phyloP scores from a whole-genome alignment of 2,113 vertebrate species.

The Sphaerodactylus townsendi region DNA sequence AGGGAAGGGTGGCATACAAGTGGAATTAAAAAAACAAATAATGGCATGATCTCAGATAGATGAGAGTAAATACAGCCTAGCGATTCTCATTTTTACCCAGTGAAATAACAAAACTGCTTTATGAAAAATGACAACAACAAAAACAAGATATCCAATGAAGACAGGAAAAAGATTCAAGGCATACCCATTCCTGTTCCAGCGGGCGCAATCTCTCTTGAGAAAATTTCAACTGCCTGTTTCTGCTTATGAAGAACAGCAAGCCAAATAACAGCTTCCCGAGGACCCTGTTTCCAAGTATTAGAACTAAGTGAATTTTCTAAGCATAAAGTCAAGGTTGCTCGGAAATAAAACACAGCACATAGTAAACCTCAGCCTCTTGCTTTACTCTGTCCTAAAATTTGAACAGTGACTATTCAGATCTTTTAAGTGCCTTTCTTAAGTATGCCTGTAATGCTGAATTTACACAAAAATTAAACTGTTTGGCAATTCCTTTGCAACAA shows the following conservation, averaged over 20 bases:
- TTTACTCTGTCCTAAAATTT: too few relatives aligned
- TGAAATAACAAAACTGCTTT: not conserved
- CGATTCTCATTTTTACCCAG: not conserved
- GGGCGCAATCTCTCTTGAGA: conserved; percentile 82
- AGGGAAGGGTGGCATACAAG: too few relatives aligned
- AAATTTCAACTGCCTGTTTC: conserved; percentile 84
- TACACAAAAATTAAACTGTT: too few relatives aligned
- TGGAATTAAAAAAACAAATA: too few relatives aligned
- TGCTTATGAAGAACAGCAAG: conserved; percentile 83
- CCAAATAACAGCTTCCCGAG: conserved; percentile 84
- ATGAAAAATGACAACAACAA: not conserved
- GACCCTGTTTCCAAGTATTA: conserved; percentile 62
- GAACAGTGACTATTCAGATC: too few relatives aligned
- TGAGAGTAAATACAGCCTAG: not conserved
- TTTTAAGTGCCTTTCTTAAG: too few relatives aligned
- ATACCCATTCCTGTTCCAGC: conserved; percentile 89
- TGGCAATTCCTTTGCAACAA: too few relatives aligned
- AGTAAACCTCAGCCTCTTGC: too few relatives aligned
- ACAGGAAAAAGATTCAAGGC: not conserved
- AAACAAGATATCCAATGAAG: not conserved
- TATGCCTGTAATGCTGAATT: too few relatives aligned
- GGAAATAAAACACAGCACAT: too few relatives aligned
- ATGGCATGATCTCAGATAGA: too few relatives aligned
- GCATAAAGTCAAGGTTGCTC: too few relatives aligned
- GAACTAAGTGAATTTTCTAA: not conserved